Conservation (phyloP, 2,113 vertebrate species). For the Rhadina sibilatrix region DNA sequence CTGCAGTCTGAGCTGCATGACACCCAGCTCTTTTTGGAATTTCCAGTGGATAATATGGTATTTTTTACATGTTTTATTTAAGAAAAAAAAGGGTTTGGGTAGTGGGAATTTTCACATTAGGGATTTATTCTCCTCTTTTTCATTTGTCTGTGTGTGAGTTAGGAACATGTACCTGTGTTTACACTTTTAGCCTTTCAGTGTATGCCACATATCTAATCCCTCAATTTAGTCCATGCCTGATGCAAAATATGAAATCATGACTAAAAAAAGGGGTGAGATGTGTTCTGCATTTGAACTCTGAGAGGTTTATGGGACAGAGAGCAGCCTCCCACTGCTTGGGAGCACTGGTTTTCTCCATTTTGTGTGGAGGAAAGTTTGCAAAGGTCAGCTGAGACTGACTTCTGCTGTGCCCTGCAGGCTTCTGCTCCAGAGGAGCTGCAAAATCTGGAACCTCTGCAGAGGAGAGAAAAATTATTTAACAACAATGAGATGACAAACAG, state of each 20-base stretch:
- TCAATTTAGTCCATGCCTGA: not conserved
- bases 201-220: not conserved
- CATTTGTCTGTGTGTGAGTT: not conserved
- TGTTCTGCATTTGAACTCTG: not conserved
- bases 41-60: not conserved
- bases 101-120: not conserved
- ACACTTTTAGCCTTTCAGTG: not conserved
- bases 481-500: not conserved
- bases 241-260: not conserved
- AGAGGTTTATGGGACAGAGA: not conserved
- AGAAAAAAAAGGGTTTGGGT: not conserved
- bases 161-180: rapidly evolving
- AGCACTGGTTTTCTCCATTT: not conserved
- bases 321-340: not conserved
- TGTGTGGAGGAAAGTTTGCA: not conserved
- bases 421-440: not conserved
- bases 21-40: not conserved
- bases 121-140: not conserved
- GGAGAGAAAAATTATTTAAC: not conserved
- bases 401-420: not conserved
- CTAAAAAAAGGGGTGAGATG: not conserved
- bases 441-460: not conserved
- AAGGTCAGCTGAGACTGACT: not conserved
- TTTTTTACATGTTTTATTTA: not conserved
- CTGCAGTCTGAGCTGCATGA: not conserved